Conservation (phyloP, 2,888 invertebrate species). For the Cryptosula pallasiana region DNA sequence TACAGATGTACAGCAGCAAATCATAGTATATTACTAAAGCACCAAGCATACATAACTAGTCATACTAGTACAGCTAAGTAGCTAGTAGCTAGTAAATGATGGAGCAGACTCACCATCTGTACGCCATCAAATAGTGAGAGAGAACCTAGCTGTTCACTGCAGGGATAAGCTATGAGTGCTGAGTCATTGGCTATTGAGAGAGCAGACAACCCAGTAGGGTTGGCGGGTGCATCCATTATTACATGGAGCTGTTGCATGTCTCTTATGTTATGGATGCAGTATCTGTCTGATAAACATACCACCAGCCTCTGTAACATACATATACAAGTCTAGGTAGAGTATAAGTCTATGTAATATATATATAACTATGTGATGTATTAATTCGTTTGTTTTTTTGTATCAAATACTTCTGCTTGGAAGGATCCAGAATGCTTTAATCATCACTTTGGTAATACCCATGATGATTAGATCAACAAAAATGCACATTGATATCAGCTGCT, state of each 20-base stretch:
- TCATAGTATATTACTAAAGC: no score
- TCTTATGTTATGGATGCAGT: slow-evolving; percentile 11
- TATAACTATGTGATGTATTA: no score
- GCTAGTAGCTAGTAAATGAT: no score
- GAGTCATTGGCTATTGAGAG: background rate
- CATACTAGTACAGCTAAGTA: no score
- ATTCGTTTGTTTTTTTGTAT: background rate
- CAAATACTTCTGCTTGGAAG: background rate
- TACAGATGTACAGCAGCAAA: slow-evolving; percentile 5
- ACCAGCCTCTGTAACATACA: slow-evolving; percentile 15
- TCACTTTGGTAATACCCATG: background rate
- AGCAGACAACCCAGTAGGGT: slow-evolving; percentile 12
- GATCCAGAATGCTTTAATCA: no score
- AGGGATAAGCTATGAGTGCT: background rate
- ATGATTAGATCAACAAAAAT: no score
- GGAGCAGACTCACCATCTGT: background rate
- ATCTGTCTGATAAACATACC: background rate
- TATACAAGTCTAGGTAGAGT: background rate
- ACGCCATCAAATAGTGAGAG: background rate
- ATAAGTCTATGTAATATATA: no score
- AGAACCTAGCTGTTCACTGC: background rate
- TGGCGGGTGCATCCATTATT: background rate
- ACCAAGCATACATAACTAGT: no score
- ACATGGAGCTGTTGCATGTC: slow-evolving; percentile 4
- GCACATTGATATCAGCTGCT: no score